Evolutionary conservation across 2,797 vertebrate genomes (phyloP).

Genomic region (Glossophaga mutica): DNA sequence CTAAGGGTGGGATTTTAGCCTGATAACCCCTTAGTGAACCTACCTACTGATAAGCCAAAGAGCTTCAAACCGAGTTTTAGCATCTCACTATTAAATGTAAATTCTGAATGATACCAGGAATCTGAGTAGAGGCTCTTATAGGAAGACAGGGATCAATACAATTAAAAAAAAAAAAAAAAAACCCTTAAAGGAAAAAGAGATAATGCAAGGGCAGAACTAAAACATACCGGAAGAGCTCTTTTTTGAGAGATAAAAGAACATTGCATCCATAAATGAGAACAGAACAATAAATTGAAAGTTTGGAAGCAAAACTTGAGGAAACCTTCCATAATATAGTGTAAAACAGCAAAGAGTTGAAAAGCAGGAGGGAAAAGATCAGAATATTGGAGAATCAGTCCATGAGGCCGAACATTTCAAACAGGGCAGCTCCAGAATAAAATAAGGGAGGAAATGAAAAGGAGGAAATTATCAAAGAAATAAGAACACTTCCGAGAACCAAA

Average conservation of each 20-base stretch:
- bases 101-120: background rate
- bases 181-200: background rate
- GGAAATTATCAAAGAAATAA: background rate
- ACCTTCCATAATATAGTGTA: background rate
- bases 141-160: background rate
- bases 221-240: background rate
- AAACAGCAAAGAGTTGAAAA: background rate
- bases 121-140: background rate
- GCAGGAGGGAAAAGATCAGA: background rate
- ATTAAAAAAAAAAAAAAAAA: background rate
- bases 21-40: background rate
- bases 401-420: background rate
- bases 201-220: background rate
- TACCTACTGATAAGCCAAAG: background rate
- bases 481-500: background rate
- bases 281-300: background rate
- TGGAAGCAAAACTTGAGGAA: background rate
- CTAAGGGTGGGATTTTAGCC: background rate
- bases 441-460: background rate
- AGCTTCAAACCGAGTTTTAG: background rate
- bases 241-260: background rate
- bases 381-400: background rate
- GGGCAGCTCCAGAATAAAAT: background rate
- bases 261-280: background rate
- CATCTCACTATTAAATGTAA: background rate